Percentiles rank a stretch among this genome's conserved stretches.
These are phyloP conservation scores for Cichlasoma orientale DNA, from an alignment of 2,797 vertebrate species.

Conservation along the genomic window DNA sequence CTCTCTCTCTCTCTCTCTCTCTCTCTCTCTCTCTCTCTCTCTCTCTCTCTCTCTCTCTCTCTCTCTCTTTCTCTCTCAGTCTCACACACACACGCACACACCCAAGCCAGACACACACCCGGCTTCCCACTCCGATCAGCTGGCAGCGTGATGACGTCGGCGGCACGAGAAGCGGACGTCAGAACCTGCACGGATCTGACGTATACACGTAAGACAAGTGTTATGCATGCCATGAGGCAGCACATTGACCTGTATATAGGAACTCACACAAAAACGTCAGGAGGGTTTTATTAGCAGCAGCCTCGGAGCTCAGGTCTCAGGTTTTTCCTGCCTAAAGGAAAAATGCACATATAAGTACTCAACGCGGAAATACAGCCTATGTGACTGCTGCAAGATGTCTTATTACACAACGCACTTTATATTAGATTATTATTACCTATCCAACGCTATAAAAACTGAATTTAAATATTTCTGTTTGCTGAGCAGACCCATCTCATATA, in stretches of 20 bases:
- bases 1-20: too few species aligned
- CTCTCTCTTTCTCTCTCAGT: conserved; percentile 11
- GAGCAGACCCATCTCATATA: background rate
- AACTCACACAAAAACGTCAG: background rate
- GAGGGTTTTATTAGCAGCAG: background rate
- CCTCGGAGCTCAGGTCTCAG: too few species aligned
- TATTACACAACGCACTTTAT: background rate
- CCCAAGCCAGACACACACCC: conserved; percentile 71
- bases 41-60: conserved; percentile 34
- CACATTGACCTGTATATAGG: conserved; percentile 13
- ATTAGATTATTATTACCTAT: background rate
- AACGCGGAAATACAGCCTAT: too few species aligned
- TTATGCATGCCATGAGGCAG: conserved; percentile 19
- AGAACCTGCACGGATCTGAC: conserved; percentile 68
- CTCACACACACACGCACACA: conserved; percentile 47
- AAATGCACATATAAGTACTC: background rate
- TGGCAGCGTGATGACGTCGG: conserved; percentile 89
- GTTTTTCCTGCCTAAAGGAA: background rate
- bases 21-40: conserved; percentile 21
- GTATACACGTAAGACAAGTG: conserved; percentile 33
- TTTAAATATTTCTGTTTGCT: background rate
- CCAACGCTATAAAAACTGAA: too few species aligned
- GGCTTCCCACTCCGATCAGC: conserved; percentile 92
- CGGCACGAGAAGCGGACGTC: conserved; percentile 72
- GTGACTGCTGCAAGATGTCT: background rate